Conservation (phyloP, 2,888 invertebrate genomes). For the Drosophila macrospina region DNA sequence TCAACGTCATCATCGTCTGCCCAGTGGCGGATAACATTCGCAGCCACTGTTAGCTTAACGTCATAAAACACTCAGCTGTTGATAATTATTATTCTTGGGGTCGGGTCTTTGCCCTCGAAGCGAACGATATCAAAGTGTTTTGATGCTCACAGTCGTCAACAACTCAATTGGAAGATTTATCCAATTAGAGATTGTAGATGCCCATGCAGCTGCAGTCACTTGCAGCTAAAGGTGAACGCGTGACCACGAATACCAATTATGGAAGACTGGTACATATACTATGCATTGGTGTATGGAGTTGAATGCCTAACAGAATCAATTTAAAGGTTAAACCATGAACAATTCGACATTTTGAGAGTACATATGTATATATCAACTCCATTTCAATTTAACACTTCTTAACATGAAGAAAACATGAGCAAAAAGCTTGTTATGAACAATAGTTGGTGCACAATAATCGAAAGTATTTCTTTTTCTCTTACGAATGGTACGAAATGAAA, state of each 20-base stretch:
- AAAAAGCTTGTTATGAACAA: too few relatives aligned
- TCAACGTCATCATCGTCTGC: constrained; percentile 17
- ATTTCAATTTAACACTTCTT: too few relatives aligned
- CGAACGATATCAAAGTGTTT: constrained; percentile 52
- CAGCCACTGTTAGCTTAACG: constrained; percentile 26
- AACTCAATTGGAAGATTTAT: constrained; percentile 58
- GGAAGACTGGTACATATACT: not conserved
- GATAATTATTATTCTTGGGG: constrained; percentile 43
- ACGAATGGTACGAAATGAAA: too few relatives aligned
- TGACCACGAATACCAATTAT: constrained; percentile 14
- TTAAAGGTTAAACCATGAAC: not conserved
- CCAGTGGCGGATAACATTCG: constrained; percentile 35
- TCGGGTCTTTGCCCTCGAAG: constrained; percentile 61
- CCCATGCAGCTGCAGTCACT: constrained; percentile 14
- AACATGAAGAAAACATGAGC: too few relatives aligned
- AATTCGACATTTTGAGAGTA: too few relatives aligned
- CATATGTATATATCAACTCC: too few relatives aligned
- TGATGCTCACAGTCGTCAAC: constrained; percentile 52
- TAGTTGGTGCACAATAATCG: too few relatives aligned
- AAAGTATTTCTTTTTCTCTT: too few relatives aligned
- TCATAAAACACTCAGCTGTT: constrained; percentile 38
- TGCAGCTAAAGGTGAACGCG: not conserved
- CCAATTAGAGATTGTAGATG: constrained; percentile 49
- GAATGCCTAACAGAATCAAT: not conserved
- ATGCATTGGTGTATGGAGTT: not conserved